Conservation (phyloP, 1,140 invertebrate genomes). For the Lamellibrachia luymesi region DNA sequence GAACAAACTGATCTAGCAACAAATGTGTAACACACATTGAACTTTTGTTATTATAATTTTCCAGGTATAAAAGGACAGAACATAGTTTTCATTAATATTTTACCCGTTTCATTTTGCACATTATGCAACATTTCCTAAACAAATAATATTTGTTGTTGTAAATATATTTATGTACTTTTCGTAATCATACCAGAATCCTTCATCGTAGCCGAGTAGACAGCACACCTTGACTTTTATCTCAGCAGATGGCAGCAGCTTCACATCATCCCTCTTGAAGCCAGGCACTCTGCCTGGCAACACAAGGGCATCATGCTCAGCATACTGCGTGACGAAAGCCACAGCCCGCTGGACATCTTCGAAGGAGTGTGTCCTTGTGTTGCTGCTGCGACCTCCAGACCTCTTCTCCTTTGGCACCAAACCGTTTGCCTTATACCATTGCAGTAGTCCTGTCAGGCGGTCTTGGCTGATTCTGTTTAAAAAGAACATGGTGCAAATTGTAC, state of each 20-base stretch:
- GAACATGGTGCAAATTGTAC: too few relatives aligned
- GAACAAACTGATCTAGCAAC: not conserved
- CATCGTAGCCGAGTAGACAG: too few relatives aligned
- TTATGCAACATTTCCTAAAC: too few relatives aligned
- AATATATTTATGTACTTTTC: not conserved
- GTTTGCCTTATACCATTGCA: not conserved
- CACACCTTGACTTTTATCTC: conserved; percentile 9
- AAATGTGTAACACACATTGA: not conserved
- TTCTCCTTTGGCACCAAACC: conserved; percentile 13
- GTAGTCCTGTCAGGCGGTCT: not conserved
- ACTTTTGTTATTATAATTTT: too few relatives aligned
- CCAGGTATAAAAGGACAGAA: too few relatives aligned
- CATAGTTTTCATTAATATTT: too few relatives aligned
- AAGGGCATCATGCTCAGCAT: conserved; percentile 32
- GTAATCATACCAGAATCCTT: not conserved
- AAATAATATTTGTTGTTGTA: not conserved
- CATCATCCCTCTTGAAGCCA: conserved; percentile 29
- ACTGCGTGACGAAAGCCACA: conserved; percentile 28
- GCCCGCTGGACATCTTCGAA: conserved; percentile 30
- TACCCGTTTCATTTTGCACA: too few relatives aligned
- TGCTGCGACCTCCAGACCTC: not conserved
- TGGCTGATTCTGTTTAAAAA: not conserved
- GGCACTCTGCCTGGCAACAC: conserved; percentile 36
- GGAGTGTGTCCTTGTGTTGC: conserved; percentile 6
- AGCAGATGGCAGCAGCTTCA: conserved; percentile 30